phyloP scores from a whole-genome alignment of 2,113 vertebrate genomes.

The Ascaphus truei region DNA sequence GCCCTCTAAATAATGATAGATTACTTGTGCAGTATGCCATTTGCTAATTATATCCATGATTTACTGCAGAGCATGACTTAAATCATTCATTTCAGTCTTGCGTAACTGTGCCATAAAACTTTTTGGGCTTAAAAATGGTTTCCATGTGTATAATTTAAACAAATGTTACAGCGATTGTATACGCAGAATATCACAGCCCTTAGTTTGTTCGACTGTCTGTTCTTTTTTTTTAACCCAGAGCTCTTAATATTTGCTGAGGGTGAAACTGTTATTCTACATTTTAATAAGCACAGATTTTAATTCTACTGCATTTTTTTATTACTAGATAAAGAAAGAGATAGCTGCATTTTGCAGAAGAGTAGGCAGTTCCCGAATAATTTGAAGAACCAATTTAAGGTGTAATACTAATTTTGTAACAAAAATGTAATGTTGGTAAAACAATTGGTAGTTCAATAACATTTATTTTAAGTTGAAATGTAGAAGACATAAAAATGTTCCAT shows the following conservation, averaged over 20 bases:
- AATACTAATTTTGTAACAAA: not conserved
- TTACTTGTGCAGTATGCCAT: constrained; percentile 99
- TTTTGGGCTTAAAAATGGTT: constrained; percentile 94
- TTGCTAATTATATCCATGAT: constrained; percentile 99
- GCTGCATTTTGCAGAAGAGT: too few relatives aligned
- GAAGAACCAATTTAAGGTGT: too few relatives aligned
- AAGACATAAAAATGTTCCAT: not conserved
- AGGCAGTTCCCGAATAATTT: too few relatives aligned
- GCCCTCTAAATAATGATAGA: constrained; percentile 99
- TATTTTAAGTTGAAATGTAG: not conserved
- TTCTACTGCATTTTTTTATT: constrained; percentile 67
- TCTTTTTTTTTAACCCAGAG: constrained; percentile 59
- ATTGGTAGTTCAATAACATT: not conserved
- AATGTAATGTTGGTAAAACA: not conserved
- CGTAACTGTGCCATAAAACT: constrained; percentile 98
- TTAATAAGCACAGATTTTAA: constrained; percentile 76
- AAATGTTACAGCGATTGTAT: constrained; percentile 83
- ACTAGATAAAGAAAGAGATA: constrained; percentile 72
- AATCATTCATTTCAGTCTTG: constrained; percentile 99
- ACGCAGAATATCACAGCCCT: constrained; percentile 73
- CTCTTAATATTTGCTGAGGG: constrained; percentile 70
- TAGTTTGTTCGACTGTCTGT: constrained; percentile 71
- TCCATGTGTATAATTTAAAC: constrained; percentile 99
- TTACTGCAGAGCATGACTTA: constrained; percentile 99
- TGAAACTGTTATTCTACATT: constrained; percentile 74